Evolutionary conservation across 2,797 vertebrate genomes (phyloP).

Genomic region (Rhynchotus rufescens): DNA sequence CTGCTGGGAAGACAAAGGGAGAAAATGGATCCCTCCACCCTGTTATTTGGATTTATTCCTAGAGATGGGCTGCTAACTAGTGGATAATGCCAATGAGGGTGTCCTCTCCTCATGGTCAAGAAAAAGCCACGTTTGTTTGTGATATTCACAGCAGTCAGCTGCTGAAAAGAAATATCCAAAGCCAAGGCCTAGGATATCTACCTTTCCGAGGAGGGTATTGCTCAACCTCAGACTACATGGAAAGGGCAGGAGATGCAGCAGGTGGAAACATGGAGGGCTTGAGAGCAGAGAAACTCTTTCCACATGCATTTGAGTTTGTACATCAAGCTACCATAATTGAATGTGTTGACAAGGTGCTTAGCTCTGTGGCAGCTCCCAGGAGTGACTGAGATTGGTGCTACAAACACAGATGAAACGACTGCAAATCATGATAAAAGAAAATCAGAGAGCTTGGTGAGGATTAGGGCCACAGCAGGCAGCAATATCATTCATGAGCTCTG

Average conservation of each 20-base stretch:
- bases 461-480: not conserved
- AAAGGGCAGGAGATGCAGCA: not conserved
- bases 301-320: accelerated
- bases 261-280: not conserved
- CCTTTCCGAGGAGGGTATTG: not conserved
- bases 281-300: not conserved
- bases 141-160: not conserved
- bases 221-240: accelerated
- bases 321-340: not conserved
- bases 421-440: not conserved
- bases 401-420: not conserved
- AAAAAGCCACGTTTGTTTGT: not conserved
- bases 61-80: not conserved
- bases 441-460: not conserved
- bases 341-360: accelerated
- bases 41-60: not conserved
- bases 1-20: not conserved
- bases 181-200: not conserved
- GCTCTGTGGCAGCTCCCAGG: not conserved
- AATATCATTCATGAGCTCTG: not conserved
- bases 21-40: not conserved
- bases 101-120: not conserved
- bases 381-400: not conserved
- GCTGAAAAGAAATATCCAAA: not conserved
- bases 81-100: not conserved